A percentile compares a stretch with the other conserved stretches of the same genome.
Conservation (phyloP, 1,140 invertebrate species). For the Elymnias hypermnestra region DNA sequence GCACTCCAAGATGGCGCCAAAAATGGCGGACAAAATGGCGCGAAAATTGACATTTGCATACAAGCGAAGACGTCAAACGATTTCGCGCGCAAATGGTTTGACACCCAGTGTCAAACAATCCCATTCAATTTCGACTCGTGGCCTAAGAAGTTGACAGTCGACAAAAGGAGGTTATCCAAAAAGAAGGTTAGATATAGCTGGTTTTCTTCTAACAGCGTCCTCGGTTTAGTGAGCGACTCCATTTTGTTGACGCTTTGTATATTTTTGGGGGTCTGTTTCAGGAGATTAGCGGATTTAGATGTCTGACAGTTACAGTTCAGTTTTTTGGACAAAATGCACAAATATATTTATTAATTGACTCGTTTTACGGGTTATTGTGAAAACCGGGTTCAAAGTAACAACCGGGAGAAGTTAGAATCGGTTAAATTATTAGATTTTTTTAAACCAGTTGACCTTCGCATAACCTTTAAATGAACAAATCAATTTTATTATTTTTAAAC, state of each 20-base stretch:
- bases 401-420: no score
- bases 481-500: no score
- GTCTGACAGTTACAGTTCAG: slow-evolving; percentile 19
- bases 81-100: slow-evolving; percentile 76
- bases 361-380: no score
- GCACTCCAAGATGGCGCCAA: slow-evolving; percentile 41
- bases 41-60: slow-evolving; percentile 77
- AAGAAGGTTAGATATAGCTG: slow-evolving; percentile 32
- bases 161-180: slow-evolving; percentile 48
- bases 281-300: slow-evolving; percentile 49
- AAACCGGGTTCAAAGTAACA: no score
- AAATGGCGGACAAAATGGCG: slow-evolving; percentile 23
- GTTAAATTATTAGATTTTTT: no score
- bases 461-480: no score
- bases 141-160: slow-evolving; percentile 45
- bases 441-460: no score
- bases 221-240: slow-evolving; percentile 55
- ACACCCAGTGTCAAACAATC: slow-evolving; percentile 76
- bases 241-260: slow-evolving; percentile 65
- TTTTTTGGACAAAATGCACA: neutral
- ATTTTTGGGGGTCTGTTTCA: slow-evolving; percentile 61
- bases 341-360: no score
- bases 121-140: slow-evolving; percentile 58
- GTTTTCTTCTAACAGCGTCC: slow-evolving; percentile 34
- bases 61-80: slow-evolving; percentile 78